Evolutionary conservation across 2,797 vertebrate genomes (phyloP).

Genomic region (Gymnocypris eckloni): DNA sequence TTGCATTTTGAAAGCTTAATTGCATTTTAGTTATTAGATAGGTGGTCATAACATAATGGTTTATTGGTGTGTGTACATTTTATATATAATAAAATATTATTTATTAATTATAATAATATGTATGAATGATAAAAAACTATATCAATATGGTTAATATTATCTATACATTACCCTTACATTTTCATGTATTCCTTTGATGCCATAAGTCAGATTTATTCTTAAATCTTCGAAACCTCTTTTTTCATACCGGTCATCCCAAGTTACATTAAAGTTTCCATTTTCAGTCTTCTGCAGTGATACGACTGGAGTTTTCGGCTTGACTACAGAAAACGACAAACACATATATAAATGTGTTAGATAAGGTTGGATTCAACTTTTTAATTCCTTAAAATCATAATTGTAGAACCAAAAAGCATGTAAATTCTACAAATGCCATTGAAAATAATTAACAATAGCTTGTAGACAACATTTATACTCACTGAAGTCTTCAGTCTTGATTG

Average conservation of each 20-base stretch:
- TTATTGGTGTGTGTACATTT: too few relatives aligned
- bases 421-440: not conserved
- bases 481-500: not conserved
- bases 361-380: too few relatives aligned
- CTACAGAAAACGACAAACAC: slow-evolving; percentile 48
- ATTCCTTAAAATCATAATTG: too few relatives aligned
- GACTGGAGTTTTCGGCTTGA: slow-evolving; percentile 64
- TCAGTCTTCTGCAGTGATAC: slow-evolving; percentile 34
- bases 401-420: not conserved
- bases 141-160: not conserved
- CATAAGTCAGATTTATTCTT: slow-evolving; percentile 52
- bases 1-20: too few relatives aligned
- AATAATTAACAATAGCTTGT: not conserved
- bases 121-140: too few relatives aligned
- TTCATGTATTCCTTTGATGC: slow-evolving; percentile 29
- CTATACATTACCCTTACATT: slow-evolving; percentile 48
- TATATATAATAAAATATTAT: too few relatives aligned
- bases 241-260: slow-evolving; percentile 53
- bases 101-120: too few relatives aligned
- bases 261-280: slow-evolving; percentile 48
- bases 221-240: rapidly evolving
- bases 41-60: too few relatives aligned
- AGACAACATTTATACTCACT: slow-evolving; percentile 54
- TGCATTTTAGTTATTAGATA: too few relatives aligned
- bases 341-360: not conserved